phyloP scores from a whole-genome alignment of 2,888 invertebrate genomes.

The Dasysyrphus albostriatus region DNA sequence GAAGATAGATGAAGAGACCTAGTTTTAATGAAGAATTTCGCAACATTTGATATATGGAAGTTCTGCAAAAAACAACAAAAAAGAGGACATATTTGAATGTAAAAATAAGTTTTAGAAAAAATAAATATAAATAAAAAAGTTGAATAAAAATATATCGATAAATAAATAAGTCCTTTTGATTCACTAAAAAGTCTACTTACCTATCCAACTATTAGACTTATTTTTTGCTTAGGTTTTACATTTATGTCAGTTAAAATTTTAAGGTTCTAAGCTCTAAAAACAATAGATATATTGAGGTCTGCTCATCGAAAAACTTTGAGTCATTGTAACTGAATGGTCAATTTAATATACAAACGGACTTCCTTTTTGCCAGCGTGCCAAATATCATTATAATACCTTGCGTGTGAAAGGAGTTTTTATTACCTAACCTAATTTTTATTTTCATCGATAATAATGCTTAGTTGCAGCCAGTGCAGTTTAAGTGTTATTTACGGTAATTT shows the following conservation, averaged over 20 bases:
- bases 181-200: not conserved
- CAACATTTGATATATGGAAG: constrained; percentile 34
- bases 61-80: not conserved
- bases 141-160: not conserved
- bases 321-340: not conserved
- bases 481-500: constrained; percentile 7
- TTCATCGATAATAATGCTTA: not conserved
- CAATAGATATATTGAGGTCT: not conserved
- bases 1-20: constrained; percentile 18
- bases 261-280: not conserved
- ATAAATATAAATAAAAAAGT: not conserved
- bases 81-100: not conserved
- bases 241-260: not conserved
- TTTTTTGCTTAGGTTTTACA: not conserved
- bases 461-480: not conserved
- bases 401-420: constrained; percentile 10
- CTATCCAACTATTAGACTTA: not conserved
- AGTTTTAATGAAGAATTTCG: not conserved
- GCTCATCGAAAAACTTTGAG: not conserved
- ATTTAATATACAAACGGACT: constrained; percentile 9
- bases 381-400: constrained; percentile 9
- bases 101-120: not conserved
- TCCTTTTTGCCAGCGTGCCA: not conserved
- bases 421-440: constrained; percentile 11
- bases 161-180: not conserved